Conservation (phyloP, 2,113 vertebrate species). For the Salvelinus sp. region DNA sequence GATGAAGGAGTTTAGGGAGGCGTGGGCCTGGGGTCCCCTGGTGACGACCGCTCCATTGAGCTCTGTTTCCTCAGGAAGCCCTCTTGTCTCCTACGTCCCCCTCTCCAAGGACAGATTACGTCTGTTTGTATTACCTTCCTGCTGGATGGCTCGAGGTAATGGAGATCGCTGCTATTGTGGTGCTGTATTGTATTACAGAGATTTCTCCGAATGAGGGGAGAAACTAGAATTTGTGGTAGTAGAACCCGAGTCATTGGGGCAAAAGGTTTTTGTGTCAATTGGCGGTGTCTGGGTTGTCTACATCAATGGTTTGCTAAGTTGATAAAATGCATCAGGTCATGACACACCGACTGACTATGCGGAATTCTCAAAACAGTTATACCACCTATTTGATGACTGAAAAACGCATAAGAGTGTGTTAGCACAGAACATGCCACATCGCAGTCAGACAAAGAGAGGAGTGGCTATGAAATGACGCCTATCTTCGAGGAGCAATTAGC, state of each 20-base stretch:
- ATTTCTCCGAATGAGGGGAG: too few species aligned
- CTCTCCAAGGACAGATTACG: conserved; percentile 33
- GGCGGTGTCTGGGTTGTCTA: too few species aligned
- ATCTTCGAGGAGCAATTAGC: not conserved
- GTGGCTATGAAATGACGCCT: not conserved
- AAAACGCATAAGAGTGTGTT: not conserved
- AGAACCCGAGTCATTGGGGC: too few species aligned
- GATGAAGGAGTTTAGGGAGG: too few species aligned
- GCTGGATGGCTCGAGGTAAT: not conserved
- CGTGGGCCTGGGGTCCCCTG: conserved; percentile 16
- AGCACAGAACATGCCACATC: not conserved
- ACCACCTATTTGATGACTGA: too few species aligned
- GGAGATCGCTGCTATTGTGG: not conserved
- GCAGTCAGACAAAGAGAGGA: not conserved
- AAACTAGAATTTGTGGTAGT: too few species aligned
- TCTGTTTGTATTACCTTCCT: conserved; percentile 16
- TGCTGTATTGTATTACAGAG: too few species aligned
- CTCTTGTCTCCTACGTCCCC: conserved; percentile 40
- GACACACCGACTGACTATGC: not conserved
- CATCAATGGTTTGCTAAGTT: not conserved
- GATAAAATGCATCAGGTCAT: not conserved
- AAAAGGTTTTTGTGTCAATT: too few species aligned
- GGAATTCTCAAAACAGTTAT: not conserved
- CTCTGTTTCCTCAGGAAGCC: conserved; percentile 64
- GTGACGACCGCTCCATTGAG: conserved; percentile 48